These are phyloP conservation scores for Metacarcinus magister DNA, from an alignment of 2,888 invertebrate species.

Conservation along the genomic window DNA sequence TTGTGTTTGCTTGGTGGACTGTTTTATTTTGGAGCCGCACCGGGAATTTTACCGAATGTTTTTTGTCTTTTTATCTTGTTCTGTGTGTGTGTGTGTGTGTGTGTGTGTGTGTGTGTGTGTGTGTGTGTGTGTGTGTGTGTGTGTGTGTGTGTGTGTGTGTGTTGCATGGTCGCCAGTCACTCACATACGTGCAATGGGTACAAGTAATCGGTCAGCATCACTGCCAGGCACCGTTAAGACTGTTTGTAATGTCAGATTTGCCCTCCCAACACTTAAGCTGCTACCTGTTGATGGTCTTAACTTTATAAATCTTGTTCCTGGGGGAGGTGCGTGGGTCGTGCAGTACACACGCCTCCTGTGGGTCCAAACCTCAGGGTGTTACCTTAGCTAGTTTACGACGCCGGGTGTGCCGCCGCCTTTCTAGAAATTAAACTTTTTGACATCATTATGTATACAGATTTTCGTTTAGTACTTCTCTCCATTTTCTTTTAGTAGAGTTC, in stretches of 20 bases:
- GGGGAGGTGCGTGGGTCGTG: not conserved
- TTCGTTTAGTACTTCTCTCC: not conserved
- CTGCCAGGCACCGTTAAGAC: not conserved
- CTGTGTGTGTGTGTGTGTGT: not conserved
- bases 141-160: not conserved
- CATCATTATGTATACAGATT: not conserved
- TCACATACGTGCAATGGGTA: not conserved
- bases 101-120: not conserved
- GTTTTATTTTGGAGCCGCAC: not conserved
- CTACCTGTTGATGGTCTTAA: conserved; percentile 6
- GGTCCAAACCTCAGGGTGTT: not conserved
- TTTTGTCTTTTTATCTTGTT: not conserved
- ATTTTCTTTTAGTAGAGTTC: too few species aligned
- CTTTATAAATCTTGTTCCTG: not conserved
- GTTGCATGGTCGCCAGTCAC: not conserved
- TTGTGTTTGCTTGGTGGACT: not conserved
- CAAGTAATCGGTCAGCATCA: not conserved
- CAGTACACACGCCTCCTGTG: not conserved
- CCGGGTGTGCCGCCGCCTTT: not conserved
- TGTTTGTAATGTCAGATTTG: not conserved
- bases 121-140: not conserved
- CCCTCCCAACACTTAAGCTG: not conserved
- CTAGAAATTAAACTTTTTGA: not conserved
- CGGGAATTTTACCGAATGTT: not conserved
- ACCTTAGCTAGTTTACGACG: not conserved